Evolutionary conservation across 1,140 invertebrate species (phyloP).

Genomic region (Choristoneura fumiferana): DNA sequence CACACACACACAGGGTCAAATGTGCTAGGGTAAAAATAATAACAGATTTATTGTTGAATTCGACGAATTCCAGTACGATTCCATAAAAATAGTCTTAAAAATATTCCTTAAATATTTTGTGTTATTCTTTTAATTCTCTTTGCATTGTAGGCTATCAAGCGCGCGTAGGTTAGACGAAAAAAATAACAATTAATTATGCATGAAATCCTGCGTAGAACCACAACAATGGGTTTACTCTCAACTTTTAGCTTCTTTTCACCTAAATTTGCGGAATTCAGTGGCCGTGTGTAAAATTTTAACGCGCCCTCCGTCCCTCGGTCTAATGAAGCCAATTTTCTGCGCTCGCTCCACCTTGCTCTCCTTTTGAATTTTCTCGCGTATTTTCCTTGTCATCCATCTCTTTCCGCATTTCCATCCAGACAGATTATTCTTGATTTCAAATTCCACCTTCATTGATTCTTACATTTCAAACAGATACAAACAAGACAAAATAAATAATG

Average conservation of each 20-base stretch:
- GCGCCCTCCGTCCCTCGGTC: conserved; percentile 50
- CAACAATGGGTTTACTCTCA: neutral
- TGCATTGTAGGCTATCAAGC: too few relatives aligned
- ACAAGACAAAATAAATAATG: neutral
- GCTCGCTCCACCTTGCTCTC: conserved; percentile 66
- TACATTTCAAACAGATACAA: neutral
- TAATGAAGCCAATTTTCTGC: conserved; percentile 76
- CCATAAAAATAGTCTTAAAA: too few relatives aligned
- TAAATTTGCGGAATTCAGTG: neutral
- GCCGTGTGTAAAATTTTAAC: conserved; percentile 39
- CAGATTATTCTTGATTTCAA: conserved; percentile 73
- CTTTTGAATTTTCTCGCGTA: conserved; percentile 74
- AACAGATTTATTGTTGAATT: too few relatives aligned
- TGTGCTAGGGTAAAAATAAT: too few relatives aligned
- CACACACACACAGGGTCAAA: too few relatives aligned
- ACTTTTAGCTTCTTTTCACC: neutral
- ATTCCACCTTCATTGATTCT: conserved; percentile 63
- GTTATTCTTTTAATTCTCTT: too few relatives aligned
- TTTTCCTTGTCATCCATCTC: conserved; percentile 75
- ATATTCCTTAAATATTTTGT: too few relatives aligned
- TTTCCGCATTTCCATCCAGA: conserved; percentile 62
- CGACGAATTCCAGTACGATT: too few relatives aligned
- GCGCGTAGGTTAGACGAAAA: too few relatives aligned
- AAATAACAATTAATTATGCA: too few relatives aligned
- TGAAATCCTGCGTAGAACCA: neutral